Evolutionary conservation across 2,113 vertebrate genomes (phyloP).

Genomic region (Gasterosteus nipponicus): DNA sequence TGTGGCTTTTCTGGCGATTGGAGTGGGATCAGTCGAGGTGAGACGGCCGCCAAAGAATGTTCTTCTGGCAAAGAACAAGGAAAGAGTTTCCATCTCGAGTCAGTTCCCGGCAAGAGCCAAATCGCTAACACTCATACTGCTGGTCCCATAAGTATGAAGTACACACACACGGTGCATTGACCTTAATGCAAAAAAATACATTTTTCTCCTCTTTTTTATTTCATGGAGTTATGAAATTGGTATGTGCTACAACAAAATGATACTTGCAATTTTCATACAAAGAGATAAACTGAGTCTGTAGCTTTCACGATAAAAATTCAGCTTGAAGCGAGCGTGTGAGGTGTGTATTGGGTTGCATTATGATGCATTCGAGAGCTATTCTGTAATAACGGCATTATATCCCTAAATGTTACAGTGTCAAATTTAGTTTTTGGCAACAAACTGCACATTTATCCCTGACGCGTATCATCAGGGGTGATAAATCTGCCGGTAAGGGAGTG

Average conservation of each 20-base stretch:
- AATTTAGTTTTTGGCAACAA: neutral
- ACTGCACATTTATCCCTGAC: neutral
- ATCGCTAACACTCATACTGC: neutral
- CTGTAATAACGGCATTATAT: neutral
- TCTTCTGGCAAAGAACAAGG: conserved; percentile 52
- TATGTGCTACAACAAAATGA: neutral
- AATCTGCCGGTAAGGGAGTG: neutral
- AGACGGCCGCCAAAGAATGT: conserved; percentile 61
- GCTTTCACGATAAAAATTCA: neutral
- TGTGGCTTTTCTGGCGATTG: conserved; percentile 42
- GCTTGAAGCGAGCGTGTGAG: neutral
- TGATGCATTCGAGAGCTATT: neutral
- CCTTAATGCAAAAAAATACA: neutral
- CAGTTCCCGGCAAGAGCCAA: conserved; percentile 32
- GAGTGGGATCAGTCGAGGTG: conserved; percentile 56
- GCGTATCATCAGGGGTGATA: neutral
- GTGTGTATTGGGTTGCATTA: neutral
- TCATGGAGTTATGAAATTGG: conserved; percentile 5
- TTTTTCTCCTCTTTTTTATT: neutral
- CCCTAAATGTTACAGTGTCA: no score
- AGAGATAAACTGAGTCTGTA: neutral
- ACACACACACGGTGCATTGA: neutral
- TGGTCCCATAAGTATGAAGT: conserved; percentile 4
- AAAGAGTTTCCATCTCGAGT: conserved; percentile 57
- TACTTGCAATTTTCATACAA: neutral